These are phyloP conservation scores for Phaedon cochleariae DNA, from an alignment of 2,888 invertebrate genomes.

Conservation along the genomic window DNA sequence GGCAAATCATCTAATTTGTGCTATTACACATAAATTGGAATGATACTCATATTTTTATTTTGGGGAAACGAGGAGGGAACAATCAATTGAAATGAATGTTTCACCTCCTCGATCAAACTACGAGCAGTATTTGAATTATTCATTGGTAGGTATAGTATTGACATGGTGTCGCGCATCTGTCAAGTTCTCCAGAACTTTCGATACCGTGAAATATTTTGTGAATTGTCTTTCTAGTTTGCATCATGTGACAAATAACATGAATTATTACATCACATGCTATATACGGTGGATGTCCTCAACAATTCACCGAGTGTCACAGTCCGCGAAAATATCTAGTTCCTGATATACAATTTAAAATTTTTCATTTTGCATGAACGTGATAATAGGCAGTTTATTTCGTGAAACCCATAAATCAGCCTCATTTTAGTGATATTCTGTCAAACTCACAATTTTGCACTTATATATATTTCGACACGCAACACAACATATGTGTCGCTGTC, in stretches of 20 bases:
- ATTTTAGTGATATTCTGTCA: constrained; percentile 37
- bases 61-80: too few relatives aligned
- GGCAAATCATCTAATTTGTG: too few relatives aligned
- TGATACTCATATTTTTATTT: too few relatives aligned
- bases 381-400: constrained; percentile 35
- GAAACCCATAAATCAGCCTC: constrained; percentile 34
- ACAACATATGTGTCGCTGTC: constrained; percentile 34
- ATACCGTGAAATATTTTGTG: background rate
- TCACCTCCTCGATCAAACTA: too few relatives aligned
- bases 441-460: constrained; percentile 36
- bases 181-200: background rate
- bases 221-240: background rate
- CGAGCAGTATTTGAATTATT: too few relatives aligned
- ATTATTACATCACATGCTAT: background rate
- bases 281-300: constrained; percentile 4
- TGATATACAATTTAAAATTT: constrained; percentile 32
- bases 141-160: background rate
- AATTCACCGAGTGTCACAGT: background rate
- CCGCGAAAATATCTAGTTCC: constrained; percentile 17
- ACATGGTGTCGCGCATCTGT: background rate
- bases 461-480: constrained; percentile 37
- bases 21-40: too few relatives aligned
- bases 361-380: constrained; percentile 38
- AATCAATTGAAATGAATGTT: too few relatives aligned
- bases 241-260: background rate